Base-by-base conservation (phyloP, 2,888 invertebrate genomes). In the Uloborus plumipes region DNA sequence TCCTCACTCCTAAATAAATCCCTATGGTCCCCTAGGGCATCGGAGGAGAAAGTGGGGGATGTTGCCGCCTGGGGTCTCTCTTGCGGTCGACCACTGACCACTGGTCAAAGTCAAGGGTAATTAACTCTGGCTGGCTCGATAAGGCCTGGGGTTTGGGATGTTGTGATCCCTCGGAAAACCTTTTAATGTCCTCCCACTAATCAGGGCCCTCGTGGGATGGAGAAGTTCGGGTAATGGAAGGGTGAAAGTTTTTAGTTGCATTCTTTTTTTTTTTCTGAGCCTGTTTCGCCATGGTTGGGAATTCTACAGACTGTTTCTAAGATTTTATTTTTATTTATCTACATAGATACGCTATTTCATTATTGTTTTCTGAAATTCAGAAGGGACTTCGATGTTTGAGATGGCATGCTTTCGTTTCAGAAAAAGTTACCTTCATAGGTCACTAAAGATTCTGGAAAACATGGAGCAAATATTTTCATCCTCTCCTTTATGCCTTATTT, bases 41-140 rank as follows among this genome's bases (percentile, higher is more conserved):
- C 50, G 20, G 26, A 22, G 31, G 22, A n/a, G 67, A 53, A 15
- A 16, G 53, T n/a, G 22, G 53, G 49, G 39, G 9, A 7, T 39
- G 51, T 22, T 62, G 49, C 49, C 73, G 67, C 75, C 62, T 62
- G 50, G 69, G 76, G 76, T 69, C 74, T 55, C 74, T 55, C 64
- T 62, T 74, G 80, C 64, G 80, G 80, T 81, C 70, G 62, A 70
- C 80, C 80, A 49, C 69, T 81, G 80, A 81, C 80, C 80, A 69
- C 74, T 74, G 80, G 80, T 74, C 80, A 81, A 78, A 78, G 80
- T 81, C 80, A 74, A 70, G 80, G 80, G 64, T 81, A 81, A 81
- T 81, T 81, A 81, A 81, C 74, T 74, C 31, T 59, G 70, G 66
- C 51, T 59, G 72, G 73, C 72, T 72, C 66, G 79, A 78, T 78